A percentile compares a stretch with the other conserved stretches of the same genome.
These are phyloP conservation scores for Aspidoscelis tigris DNA, from an alignment of 2,113 vertebrate species.

Conservation along the genomic window DNA sequence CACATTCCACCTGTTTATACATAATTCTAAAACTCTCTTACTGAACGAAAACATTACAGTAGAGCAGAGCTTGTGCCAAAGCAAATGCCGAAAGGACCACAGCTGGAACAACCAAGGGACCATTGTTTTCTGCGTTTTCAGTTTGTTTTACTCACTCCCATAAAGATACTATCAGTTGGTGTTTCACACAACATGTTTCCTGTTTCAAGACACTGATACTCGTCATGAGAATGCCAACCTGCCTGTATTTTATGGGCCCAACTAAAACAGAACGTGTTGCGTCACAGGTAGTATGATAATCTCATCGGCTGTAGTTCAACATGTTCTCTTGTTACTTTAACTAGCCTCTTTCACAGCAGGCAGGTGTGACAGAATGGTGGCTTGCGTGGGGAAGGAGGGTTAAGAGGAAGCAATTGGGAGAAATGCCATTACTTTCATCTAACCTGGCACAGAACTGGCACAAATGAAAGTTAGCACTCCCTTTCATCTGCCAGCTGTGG, in stretches of 20 bases:
- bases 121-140: slow-evolving; percentile 19
- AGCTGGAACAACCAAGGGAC: slow-evolving; percentile 21
- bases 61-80: slow-evolving; percentile 37
- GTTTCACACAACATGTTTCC: slow-evolving; percentile 9
- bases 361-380: too few species aligned
- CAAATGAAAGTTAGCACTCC: too few species aligned
- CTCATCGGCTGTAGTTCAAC: too few species aligned
- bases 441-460: too few species aligned
- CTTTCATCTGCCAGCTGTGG: too few species aligned
- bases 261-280: too few species aligned
- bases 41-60: slow-evolving; percentile 17
- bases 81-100: slow-evolving; percentile 10
- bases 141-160: background rate
- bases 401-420: too few species aligned
- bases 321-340: too few species aligned
- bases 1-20: background rate
- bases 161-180: slow-evolving; percentile 31
- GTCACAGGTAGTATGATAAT: too few species aligned
- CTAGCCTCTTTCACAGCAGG: too few species aligned
- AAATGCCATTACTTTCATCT: too few species aligned
- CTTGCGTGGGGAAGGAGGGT: too few species aligned
- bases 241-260: background rate
- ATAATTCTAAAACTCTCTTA: slow-evolving; percentile 35
- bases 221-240: slow-evolving; percentile 16
- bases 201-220: slow-evolving; percentile 2